Base-by-base conservation (phyloP, 2,113 vertebrate genomes). In the Neogale vison region DNA sequence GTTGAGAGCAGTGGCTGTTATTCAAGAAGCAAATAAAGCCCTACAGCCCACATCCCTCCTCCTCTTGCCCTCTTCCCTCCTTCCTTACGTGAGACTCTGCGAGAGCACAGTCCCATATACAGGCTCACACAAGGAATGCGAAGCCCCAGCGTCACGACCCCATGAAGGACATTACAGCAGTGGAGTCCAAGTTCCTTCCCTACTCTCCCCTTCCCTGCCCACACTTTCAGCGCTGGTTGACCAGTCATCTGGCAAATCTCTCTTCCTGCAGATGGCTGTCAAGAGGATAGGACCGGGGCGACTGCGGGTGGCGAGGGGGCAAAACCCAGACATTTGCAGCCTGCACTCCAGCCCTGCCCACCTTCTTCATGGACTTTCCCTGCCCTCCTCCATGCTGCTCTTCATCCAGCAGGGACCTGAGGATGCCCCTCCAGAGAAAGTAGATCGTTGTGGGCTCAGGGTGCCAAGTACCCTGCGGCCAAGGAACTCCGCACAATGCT, bases 401-500 rank as follows among this genome's bases (percentile, higher is more conserved):
- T 97, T 97, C 96, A 98, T 98, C 98, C 99, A 98, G 98, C 98
- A 86, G 98, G 97, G 95, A 90, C 97, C 98, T 90, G 79, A 96
- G 98, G 97, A 97, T 98, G 98, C 97, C 98, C 97, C 98, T 98
- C 97, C 95, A 96, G 98, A 98, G 98, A 98, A 98, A 96, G 97
- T 91, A 36, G 96, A 98, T 97, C 97, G 4, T 9, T 0, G 21
- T 2, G 7, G 91, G 89, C 89, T 97, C 95, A 36, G 93, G 97
- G 98, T 98, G 98, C 97, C 97, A 98, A 99, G 98, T 95, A 97
- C 97, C 94, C 97, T 31, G 89, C 47, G 92, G 95, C 95, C 90
- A 95, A 88, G 96, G 96, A 95, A 97, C 97, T 88, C 74, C 3
- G 91, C 98, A 99, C 99, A 99, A 99, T 98, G 98, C 93, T 4